Percentiles rank a stretch among this genome's conserved stretches.
phyloP scores from a whole-genome alignment of 2,888 invertebrate species.

The Strigamia crassipes region DNA sequence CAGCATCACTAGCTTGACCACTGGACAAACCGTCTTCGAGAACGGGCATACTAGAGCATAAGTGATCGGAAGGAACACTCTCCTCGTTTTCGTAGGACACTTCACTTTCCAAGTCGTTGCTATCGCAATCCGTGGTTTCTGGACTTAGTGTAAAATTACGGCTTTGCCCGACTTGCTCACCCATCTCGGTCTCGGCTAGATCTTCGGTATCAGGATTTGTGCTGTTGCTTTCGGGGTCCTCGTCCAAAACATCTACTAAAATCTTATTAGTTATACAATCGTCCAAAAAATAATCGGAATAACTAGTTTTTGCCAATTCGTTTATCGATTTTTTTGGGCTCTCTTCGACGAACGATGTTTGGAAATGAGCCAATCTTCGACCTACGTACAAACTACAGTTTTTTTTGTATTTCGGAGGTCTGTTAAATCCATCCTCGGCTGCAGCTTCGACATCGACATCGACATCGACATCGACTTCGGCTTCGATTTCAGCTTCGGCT shows the following conservation, averaged over 20 bases:
- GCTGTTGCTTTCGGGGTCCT: constrained; percentile 57
- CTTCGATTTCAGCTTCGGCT: no score
- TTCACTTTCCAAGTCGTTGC: constrained; percentile 84
- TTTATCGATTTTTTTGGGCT: constrained; percentile 64
- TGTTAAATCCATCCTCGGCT: not conserved
- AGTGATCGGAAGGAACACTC: constrained; percentile 60
- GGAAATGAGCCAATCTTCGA: constrained; percentile 69
- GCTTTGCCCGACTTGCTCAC: constrained; percentile 68
- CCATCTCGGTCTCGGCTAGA: constrained; percentile 64
- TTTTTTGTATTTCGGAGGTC: not conserved
- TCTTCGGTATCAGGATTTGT: constrained; percentile 63
- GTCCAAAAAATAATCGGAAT: not conserved
- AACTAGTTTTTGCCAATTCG: not conserved
- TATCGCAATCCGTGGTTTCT: constrained; percentile 90
- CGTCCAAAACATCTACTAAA: constrained; percentile 54
- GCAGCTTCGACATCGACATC: no score
- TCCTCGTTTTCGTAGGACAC: constrained; percentile 67
- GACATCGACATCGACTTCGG: no score
- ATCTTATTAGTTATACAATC: constrained; percentile 51
- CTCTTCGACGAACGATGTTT: constrained; percentile 59
- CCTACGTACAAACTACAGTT: constrained; percentile 74
- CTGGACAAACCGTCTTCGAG: constrained; percentile 93
- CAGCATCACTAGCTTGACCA: constrained; percentile 89
- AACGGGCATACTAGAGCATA: constrained; percentile 71
- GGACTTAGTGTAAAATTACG: constrained; percentile 88